These are phyloP conservation scores for Alexandromys fortis DNA, from an alignment of 2,113 vertebrate species.

Conservation along the genomic window DNA sequence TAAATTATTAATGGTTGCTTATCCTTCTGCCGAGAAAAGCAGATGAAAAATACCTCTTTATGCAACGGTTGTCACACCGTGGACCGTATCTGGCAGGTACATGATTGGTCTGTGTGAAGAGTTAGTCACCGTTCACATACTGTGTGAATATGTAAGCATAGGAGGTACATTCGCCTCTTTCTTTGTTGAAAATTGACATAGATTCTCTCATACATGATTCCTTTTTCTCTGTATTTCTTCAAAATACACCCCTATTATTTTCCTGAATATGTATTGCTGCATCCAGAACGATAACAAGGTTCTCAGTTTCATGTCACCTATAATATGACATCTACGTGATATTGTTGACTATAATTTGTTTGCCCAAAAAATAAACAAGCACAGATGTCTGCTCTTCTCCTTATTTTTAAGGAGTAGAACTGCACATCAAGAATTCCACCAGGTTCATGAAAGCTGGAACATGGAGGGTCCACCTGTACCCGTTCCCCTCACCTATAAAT, in stretches of 20 bases:
- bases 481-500: not conserved
- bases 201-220: not conserved
- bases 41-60: not conserved
- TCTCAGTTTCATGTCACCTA: not conserved
- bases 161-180: not conserved
- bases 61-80: not conserved
- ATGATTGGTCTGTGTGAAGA: not conserved
- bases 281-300: not conserved
- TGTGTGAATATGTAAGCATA: not conserved
- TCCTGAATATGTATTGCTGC: not conserved
- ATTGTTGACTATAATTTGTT: not conserved
- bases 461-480: not conserved
- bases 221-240: not conserved
- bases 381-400: not conserved
- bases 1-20: not conserved
- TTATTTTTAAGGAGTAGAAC: not conserved
- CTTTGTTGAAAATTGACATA: not conserved
- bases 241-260: not conserved
- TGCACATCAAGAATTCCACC: not conserved
- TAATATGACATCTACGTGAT: not conserved
- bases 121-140: not conserved
- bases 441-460: not conserved
- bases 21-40: not conserved
- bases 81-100: not conserved
- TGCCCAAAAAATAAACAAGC: not conserved